phyloP scores from a whole-genome alignment of 2,797 vertebrate species.

The Euthynnus affinis region DNA sequence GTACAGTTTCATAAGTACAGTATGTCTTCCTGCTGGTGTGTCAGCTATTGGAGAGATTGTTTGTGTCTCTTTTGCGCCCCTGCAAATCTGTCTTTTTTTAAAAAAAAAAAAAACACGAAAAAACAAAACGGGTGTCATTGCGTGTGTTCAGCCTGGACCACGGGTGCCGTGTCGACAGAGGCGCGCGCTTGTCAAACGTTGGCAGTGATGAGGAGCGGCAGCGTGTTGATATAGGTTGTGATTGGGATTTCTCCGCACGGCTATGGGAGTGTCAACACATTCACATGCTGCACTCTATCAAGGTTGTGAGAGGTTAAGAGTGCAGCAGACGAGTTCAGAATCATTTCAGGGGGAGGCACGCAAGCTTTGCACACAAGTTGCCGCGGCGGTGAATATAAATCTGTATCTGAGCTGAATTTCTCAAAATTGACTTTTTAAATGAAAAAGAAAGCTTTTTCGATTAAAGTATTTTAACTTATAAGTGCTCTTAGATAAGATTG shows the following conservation, averaged over 20 bases:
- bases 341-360: slow-evolving; percentile 59
- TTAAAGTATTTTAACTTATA: background rate
- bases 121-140: slow-evolving; percentile 17
- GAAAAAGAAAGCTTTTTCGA: too few relatives aligned
- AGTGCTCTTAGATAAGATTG: background rate
- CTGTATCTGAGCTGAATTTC: slow-evolving; percentile 20
- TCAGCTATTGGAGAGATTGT: slow-evolving; percentile 21
- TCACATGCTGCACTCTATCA: slow-evolving; percentile 68
- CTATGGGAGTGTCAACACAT: slow-evolving; percentile 64
- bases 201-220: slow-evolving; percentile 35
- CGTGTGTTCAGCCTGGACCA: background rate
- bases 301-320: slow-evolving; percentile 68
- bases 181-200: slow-evolving; percentile 11
- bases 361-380: slow-evolving; percentile 25
- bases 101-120: too few relatives aligned
- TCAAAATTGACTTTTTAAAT: slow-evolving; percentile 15
- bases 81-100: slow-evolving; percentile 33
- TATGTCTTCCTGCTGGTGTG: background rate
- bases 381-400: slow-evolving; percentile 37
- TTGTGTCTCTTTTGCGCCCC: slow-evolving; percentile 23
- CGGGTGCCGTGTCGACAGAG: slow-evolving; percentile 22
- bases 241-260: slow-evolving; percentile 72
- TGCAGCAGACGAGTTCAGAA: slow-evolving; percentile 64
- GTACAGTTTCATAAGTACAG: slow-evolving; percentile 4
- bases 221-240: slow-evolving; percentile 33